Base-by-base conservation (phyloP, 2,797 vertebrate genomes). In the Merluccius polli region DNA sequence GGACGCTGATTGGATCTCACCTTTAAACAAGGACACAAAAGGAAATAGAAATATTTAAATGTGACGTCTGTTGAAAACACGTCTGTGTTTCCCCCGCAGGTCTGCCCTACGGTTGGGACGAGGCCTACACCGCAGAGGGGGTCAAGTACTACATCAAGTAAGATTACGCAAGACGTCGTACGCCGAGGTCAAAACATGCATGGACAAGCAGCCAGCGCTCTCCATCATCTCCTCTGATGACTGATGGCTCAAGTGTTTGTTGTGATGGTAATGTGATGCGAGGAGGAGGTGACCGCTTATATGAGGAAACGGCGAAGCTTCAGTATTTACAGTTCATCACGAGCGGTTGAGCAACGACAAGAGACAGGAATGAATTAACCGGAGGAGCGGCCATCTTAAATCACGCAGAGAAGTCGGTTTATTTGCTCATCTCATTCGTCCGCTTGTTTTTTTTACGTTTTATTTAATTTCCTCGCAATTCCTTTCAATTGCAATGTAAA, bases 81-180 rank as follows among this genome's bases (percentile, higher is more conserved):
- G n/a, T 24, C 10, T 65, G 81, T 76, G 79, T 86, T 76, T 82
- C 24, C 85, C n/a, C 81, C 30, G 13, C 84, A 97, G 96, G 92
- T 92, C 93, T 95, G 83, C 97, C 96, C 71, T 96, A 95, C 1
- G 96, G 96, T 82, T 97, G 94, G 95, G 96, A 98, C 85, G 95
- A 97, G 90, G 96, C 96, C 75, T 96, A 94, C 85, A 96, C 96
- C 79, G 91, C 94, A 87, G 96, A 96, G 72, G 96, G 96, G 82
- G 93, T 93, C 79, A 96, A 95, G 82, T 98, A 97, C 88, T 98
- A 95, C 86, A 96, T 97, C 93, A 97, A 97, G 96, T 97, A 93
- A 95, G 96, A 32, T 67, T 29, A 27, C n/a, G n/a, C n/a, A 27
- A 27, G 1, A 67, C 9, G 7, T 13, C 48, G 15, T 52, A 52